Evolutionary conservation across 1,140 invertebrate genomes (phyloP).

Genomic region (Drosophila parabipectinata): DNA sequence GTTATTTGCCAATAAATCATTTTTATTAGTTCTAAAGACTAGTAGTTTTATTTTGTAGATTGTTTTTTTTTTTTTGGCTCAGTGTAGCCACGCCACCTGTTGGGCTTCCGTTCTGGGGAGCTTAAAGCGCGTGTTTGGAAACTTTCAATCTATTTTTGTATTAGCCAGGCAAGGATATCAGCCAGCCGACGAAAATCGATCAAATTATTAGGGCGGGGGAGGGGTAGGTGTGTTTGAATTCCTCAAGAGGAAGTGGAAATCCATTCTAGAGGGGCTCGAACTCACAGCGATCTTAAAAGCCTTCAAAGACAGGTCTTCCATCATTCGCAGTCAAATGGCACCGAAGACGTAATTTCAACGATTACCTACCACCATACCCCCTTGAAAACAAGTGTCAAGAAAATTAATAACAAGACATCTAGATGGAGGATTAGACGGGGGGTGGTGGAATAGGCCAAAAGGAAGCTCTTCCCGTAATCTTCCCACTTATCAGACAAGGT

Average conservation of each 20-base stretch:
- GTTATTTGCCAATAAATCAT: background rate
- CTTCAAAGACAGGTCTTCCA: conserved; percentile 26
- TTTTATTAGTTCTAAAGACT: background rate
- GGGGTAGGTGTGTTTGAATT: no score
- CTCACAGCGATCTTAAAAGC: background rate
- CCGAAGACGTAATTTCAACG: conserved; percentile 34
- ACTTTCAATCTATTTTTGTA: conserved; percentile 34
- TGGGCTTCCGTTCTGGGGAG: conserved; percentile 18
- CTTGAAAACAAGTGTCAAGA: conserved; percentile 17
- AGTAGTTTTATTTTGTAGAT: background rate
- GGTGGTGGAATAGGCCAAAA: background rate
- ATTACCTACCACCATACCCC: conserved; percentile 20
- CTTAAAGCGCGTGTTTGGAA: conserved; percentile 44
- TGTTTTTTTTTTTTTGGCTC: no score
- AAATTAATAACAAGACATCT: conserved; percentile 19
- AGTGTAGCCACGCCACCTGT: conserved; percentile 34
- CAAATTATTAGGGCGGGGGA: conserved; percentile 16
- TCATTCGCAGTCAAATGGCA: conserved; percentile 37
- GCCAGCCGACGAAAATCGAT: conserved; percentile 31
- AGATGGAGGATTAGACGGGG: background rate
- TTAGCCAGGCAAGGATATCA: conserved; percentile 1
- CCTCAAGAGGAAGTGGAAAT: background rate
- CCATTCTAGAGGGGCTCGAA: background rate
- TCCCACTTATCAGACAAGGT: conserved; percentile 52
- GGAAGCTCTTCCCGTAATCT: conserved; percentile 33